Conservation (phyloP, 35 echinoderm and acorn worm species). For the Heliocidaris erythrogramma region DNA sequence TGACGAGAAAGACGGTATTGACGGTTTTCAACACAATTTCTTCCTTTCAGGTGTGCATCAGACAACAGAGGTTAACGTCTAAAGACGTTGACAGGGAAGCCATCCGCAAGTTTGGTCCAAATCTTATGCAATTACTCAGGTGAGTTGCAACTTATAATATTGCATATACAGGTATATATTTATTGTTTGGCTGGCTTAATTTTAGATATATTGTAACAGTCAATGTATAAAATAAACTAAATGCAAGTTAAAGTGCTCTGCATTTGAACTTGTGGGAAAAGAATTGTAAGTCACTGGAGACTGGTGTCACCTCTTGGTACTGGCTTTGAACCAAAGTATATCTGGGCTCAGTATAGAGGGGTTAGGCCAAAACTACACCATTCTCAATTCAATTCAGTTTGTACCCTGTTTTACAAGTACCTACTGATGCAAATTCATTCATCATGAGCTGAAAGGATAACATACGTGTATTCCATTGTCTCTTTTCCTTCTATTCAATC, state of each 20-base stretch:
- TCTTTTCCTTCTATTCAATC: background rate
- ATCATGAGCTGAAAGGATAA: background rate
- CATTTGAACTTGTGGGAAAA: background rate
- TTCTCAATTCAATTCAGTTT: background rate
- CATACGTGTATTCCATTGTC: background rate
- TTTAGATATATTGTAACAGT: no score
- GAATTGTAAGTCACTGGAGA: background rate
- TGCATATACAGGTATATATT: background rate
- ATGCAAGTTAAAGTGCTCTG: background rate
- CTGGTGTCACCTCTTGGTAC: background rate
- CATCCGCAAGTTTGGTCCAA: conserved; percentile 82
- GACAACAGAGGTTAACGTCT: conserved; percentile 88
- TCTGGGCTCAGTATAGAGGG: background rate
- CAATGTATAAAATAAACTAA: background rate
- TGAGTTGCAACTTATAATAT: conserved; percentile 30
- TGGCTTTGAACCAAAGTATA: background rate
- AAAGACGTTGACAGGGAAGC: conserved; percentile 76
- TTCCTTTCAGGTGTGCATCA: conserved; percentile 72
- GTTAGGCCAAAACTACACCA: background rate
- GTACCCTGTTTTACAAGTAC: background rate
- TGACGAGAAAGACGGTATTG: background rate
- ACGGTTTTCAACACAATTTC: background rate
- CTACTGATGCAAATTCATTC: background rate
- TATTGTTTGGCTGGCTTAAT: background rate
- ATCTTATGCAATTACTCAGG: conserved; percentile 96